Base-by-base conservation (phyloP, 2,113 vertebrate genomes). In the Eurystomus gularis region DNA sequence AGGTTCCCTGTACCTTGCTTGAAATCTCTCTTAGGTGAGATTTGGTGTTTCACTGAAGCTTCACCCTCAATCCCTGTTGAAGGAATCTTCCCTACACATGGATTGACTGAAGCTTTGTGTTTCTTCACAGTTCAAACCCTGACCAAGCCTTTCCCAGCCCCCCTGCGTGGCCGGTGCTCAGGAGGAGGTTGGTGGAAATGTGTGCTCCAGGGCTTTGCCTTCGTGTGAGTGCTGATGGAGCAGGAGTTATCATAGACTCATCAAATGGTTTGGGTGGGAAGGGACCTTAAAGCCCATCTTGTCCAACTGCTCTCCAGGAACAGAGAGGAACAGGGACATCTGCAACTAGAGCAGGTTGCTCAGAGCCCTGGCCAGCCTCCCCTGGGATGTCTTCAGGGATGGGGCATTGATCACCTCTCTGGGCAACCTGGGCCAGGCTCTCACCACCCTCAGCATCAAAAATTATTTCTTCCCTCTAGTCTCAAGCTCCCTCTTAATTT, bases 81-180 rank as follows among this genome's bases (percentile, higher is more conserved):
- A 71, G 31, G 5, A 77, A 33, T 46, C 20, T 61, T 61, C 35
- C 39, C 24, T 66, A 4, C 4, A 10, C 19, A 21, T 54, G 13
- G 12, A 11, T 31, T n/a, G 3, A 21, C 4, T 7, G 65, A 12
- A n/a, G 52, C 31, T 70, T 51, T 54, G 29, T 40, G 69, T 75
- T 89, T n/a, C 35, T 24, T 68, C 48, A 13, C 46, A 5, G 18
- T 33, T 71, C 25, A 49, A 35, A 13, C 21, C 39, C 40, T 24
- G 24, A 7, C 7, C 2, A 10, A 48, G 60, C 26, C 51, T 14
- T 16, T 26, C 6, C 28, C 0, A 5, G 20, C 10, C 11, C 10
- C 7, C 13, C 6, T 0, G 9, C 11, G 14, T 3, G 11, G 14
- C 28, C 0, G 5, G 31, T n/a, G 40, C n/a, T 57, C 25, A 4